Percentiles rank a stretch among this genome's conserved stretches.
Conservation (phyloP, 2,797 vertebrate genomes). For the Sebastes diploproa region DNA sequence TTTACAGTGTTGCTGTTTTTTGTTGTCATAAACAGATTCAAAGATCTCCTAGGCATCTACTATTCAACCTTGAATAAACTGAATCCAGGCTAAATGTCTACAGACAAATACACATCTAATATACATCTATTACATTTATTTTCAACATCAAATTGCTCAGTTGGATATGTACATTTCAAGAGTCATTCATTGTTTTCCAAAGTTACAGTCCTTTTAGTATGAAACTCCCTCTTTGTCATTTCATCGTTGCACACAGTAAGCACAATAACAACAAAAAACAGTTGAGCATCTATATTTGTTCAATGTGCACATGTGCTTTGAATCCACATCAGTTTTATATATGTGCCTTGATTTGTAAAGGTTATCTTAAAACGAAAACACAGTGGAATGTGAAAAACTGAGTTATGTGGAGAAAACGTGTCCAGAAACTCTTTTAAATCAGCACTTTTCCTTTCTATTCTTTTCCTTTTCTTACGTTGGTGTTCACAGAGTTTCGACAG, state of each 20-base stretch:
- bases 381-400: neutral
- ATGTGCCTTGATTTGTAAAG: neutral
- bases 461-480: neutral
- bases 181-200: neutral
- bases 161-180: neutral
- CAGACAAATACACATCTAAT: no score
- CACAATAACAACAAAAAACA: neutral
- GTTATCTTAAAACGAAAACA: neutral
- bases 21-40: no score
- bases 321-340: neutral
- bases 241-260: neutral
- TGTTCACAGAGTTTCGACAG: conserved; percentile 30
- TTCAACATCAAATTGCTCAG: no score
- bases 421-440: neutral
- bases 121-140: no score
- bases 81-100: no score
- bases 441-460: neutral
- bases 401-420: neutral
- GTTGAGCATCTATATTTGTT: neutral
- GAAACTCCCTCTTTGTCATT: neutral
- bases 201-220: neutral
- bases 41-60: no score
- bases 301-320: neutral
- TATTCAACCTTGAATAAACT: no score
- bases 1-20: no score